phyloP scores from a whole-genome alignment of 2,888 invertebrate species.

The Andrena minutula region DNA sequence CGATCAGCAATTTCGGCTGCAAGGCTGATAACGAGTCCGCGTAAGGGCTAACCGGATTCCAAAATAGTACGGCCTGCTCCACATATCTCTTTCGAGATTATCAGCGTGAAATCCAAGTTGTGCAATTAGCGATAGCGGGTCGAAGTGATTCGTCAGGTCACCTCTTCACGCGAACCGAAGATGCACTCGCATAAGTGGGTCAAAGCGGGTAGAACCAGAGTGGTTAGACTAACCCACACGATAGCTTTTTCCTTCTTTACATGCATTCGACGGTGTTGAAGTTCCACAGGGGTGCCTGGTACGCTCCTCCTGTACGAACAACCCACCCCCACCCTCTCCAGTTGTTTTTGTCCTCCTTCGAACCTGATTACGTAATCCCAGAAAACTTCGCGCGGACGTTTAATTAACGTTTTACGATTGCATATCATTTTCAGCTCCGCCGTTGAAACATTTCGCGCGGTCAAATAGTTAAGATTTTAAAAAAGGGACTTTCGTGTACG shows the following conservation, averaged over 20 bases:
- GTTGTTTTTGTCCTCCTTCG: constrained; percentile 18
- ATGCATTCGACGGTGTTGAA: constrained; percentile 66
- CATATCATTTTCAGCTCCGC: neutral
- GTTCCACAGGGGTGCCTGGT: constrained; percentile 79
- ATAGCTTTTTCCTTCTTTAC: constrained; percentile 73
- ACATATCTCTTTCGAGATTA: constrained; percentile 44
- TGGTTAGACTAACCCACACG: constrained; percentile 73
- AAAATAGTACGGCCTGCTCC: constrained; percentile 40
- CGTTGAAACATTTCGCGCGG: neutral
- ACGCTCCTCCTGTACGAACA: constrained; percentile 73
- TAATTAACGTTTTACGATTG: neutral
- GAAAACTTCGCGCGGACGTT: neutral
- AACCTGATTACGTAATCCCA: neutral
- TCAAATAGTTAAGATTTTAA: neutral
- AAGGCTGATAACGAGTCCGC: constrained; percentile 34
- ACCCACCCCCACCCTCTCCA: constrained; percentile 34
- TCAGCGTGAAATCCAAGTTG: constrained; percentile 60
- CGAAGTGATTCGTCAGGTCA: constrained; percentile 57
- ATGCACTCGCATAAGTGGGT: constrained; percentile 74
- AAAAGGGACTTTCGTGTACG: neutral
- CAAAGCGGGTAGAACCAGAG: constrained; percentile 66
- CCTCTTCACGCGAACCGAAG: constrained; percentile 57
- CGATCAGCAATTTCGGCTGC: constrained; percentile 18
- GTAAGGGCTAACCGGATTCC: constrained; percentile 41
- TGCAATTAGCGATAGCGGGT: constrained; percentile 63